Conservation (phyloP, 2,113 vertebrate species). For the Ctenodactylus gundi region DNA sequence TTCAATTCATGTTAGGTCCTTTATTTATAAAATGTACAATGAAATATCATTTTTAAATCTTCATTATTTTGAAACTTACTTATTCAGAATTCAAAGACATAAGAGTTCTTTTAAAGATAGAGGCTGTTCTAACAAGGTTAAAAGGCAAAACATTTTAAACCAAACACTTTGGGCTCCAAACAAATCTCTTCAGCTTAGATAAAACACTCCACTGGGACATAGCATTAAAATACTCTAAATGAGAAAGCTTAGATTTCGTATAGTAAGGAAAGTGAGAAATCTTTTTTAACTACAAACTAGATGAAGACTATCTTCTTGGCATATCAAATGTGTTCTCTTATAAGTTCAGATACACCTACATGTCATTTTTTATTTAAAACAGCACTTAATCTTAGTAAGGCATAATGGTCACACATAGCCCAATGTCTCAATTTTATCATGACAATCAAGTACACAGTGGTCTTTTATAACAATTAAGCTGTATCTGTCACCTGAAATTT, state of each 20-base stretch:
- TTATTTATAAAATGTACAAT: conserved; percentile 6
- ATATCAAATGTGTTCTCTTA: background rate
- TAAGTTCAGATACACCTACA: background rate
- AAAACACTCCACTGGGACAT: background rate
- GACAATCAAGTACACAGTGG: background rate
- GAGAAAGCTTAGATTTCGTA: background rate
- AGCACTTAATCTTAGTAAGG: conserved; percentile 1
- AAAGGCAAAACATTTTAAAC: too few relatives aligned
- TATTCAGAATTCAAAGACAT: background rate
- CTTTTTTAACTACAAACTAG: background rate
- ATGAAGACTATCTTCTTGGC: background rate
- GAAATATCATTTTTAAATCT: background rate
- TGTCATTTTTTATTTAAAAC: background rate
- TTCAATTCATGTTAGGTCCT: background rate
- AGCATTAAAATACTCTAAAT: background rate
- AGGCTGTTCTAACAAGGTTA: background rate
- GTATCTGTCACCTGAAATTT: conserved; percentile 27
- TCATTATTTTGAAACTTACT: conserved; percentile 23
- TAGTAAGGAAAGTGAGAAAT: conserved; percentile 28
- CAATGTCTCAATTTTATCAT: background rate
- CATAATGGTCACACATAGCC: background rate
- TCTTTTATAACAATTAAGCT: background rate
- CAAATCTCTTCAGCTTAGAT: background rate
- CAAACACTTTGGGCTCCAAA: background rate
- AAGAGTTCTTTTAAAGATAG: background rate